Evolutionary conservation across 2,888 invertebrate genomes (phyloP).

Genomic region (Caenorhabditis afra): DNA sequence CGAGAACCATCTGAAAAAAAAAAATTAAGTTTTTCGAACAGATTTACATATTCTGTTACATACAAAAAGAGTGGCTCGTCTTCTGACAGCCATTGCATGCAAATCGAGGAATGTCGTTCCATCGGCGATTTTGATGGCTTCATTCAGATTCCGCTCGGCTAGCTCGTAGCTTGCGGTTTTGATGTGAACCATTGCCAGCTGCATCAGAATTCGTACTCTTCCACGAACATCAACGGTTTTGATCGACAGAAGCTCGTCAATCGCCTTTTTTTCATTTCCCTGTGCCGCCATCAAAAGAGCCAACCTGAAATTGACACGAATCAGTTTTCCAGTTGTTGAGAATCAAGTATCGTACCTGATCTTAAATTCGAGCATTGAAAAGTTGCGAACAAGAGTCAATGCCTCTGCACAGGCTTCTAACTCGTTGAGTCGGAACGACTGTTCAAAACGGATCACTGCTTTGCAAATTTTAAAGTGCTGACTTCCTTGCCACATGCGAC

Average conservation of each 20-base stretch:
- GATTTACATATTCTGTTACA: background rate
- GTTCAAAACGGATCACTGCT: too few species aligned
- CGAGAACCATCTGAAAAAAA: slow-evolving; percentile 7
- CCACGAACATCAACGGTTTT: slow-evolving; percentile 10
- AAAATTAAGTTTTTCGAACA: background rate
- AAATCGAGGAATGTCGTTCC: slow-evolving; percentile 18
- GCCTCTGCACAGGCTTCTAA: too few species aligned
- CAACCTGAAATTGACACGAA: slow-evolving; percentile 17
- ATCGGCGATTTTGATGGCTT: slow-evolving; percentile 7
- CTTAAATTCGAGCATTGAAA: too few species aligned
- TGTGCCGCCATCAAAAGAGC: slow-evolving; percentile 5
- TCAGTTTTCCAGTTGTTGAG: too few species aligned
- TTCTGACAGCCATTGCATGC: too few species aligned
- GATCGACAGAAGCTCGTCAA: background rate
- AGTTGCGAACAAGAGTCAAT: too few species aligned
- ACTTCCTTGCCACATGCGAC: slow-evolving; percentile 36
- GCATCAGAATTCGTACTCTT: slow-evolving; percentile 36
- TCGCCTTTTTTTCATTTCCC: slow-evolving; percentile 1
- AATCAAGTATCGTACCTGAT: too few species aligned
- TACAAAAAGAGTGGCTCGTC: too few species aligned
- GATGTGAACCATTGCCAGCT: slow-evolving; percentile 27
- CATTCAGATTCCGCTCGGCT: slow-evolving; percentile 5
- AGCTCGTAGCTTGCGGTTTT: background rate
- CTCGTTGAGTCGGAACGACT: too few species aligned
- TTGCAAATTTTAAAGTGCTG: slow-evolving; percentile 44